Evolutionary conservation across 2,888 invertebrate species (phyloP).

Genomic region (Linyphia triangularis): DNA sequence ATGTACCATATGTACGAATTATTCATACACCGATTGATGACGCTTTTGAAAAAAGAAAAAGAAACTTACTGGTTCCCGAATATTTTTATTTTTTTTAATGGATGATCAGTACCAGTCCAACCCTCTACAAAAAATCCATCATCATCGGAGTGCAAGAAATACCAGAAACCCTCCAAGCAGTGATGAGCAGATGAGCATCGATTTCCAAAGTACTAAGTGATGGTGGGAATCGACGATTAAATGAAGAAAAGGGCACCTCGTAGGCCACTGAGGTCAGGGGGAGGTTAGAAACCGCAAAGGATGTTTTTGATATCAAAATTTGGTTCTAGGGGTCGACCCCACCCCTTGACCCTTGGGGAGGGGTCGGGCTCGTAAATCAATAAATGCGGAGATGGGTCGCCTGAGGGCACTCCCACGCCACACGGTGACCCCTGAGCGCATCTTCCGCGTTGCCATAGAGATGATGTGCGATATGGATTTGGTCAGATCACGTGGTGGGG

Average conservation of each 20-base stretch:
- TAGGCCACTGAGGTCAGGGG: background rate
- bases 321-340: conserved; percentile 35
- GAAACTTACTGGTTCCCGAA: no score
- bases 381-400: conserved; percentile 47
- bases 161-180: background rate
- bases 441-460: conserved; percentile 41
- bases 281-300: conserved; percentile 17
- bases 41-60: no score
- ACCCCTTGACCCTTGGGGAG: conserved; percentile 46
- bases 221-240: background rate
- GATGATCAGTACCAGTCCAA: no score
- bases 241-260: background rate
- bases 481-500: no score
- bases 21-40: no score
- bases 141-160: no score
- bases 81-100: no score
- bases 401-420: conserved; percentile 71
- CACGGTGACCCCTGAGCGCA: conserved; percentile 19
- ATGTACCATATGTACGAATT: no score
- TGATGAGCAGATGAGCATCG: background rate
- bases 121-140: background rate
- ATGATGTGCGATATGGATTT: conserved; percentile 19
- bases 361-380: conserved; percentile 72
- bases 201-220: background rate
- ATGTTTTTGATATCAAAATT: conserved; percentile 69